Evolutionary conservation across 2,113 vertebrate species (phyloP).

Genomic region (Caretta caretta): DNA sequence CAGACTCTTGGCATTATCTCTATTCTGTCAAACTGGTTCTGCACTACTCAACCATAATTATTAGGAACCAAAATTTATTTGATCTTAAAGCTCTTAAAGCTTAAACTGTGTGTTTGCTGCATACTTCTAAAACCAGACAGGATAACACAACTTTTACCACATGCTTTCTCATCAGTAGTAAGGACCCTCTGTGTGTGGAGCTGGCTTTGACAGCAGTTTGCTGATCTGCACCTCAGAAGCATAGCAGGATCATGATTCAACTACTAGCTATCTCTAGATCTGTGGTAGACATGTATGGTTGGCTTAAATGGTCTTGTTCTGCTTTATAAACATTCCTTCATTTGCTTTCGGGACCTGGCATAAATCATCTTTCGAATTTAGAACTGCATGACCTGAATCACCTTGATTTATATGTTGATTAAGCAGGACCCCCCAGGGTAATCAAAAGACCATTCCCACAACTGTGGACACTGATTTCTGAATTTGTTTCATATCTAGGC

Average conservation of each 20-base stretch:
- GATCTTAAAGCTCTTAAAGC: neutral
- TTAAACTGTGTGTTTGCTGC: neutral
- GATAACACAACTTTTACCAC: neutral
- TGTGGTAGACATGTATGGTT: neutral
- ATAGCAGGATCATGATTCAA: accelerated
- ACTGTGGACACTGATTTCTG: neutral
- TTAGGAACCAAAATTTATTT: neutral
- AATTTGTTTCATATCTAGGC: neutral
- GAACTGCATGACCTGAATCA: slow-evolving; percentile 5
- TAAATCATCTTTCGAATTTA: slow-evolving; percentile 40
- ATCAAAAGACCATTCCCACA: slow-evolving; percentile 5
- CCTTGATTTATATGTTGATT: slow-evolving; percentile 7
- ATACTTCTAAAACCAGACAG: slow-evolving; percentile 15
- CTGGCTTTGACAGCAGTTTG: neutral
- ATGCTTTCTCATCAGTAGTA: slow-evolving; percentile 14
- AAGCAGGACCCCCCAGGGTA: neutral
- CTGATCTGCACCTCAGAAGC: slow-evolving; percentile 7
- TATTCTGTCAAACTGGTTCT: neutral
- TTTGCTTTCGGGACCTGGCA: neutral
- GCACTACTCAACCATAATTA: neutral
- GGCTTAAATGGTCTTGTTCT: neutral
- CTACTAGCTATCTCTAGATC: neutral
- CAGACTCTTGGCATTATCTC: neutral
- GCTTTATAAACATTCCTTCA: neutral
- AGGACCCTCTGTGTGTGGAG: neutral